A percentile compares a stretch with the other conserved stretches of the same genome.
Conservation (phyloP, 2,113 vertebrate genomes). For the Hippotragus niger region DNA sequence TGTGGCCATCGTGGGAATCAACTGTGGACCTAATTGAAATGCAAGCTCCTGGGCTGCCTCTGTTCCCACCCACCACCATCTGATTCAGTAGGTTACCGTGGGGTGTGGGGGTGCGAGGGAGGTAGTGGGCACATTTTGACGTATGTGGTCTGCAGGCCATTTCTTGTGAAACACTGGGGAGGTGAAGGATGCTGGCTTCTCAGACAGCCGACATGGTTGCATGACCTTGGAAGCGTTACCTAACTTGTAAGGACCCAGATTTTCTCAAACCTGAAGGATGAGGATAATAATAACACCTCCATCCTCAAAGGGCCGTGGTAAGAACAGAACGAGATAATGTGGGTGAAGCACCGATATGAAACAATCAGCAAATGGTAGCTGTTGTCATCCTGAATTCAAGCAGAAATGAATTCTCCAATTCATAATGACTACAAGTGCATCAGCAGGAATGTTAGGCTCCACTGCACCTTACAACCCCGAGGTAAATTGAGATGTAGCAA, state of each 20-base stretch:
- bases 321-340: background rate
- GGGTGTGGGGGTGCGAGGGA: background rate
- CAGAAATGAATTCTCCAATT: background rate
- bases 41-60: background rate
- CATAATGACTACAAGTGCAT: background rate
- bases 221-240: background rate
- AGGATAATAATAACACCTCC: background rate
- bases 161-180: background rate
- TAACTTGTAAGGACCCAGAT: background rate
- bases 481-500: background rate
- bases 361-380: background rate
- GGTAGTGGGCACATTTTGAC: background rate
- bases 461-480: background rate
- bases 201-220: background rate
- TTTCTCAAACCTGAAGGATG: background rate
- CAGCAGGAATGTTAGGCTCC: background rate
- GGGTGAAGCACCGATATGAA: background rate
- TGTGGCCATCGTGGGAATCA: background rate
- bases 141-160: background rate
- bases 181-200: background rate
- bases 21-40: background rate
- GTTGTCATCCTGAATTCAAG: background rate
- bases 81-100: background rate
- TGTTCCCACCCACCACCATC: background rate
- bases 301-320: background rate